Evolutionary conservation across 2,113 vertebrate genomes (phyloP), one percentile per base, ranked within the genome.

Genomic region (Anolis carolinensis): DNA sequence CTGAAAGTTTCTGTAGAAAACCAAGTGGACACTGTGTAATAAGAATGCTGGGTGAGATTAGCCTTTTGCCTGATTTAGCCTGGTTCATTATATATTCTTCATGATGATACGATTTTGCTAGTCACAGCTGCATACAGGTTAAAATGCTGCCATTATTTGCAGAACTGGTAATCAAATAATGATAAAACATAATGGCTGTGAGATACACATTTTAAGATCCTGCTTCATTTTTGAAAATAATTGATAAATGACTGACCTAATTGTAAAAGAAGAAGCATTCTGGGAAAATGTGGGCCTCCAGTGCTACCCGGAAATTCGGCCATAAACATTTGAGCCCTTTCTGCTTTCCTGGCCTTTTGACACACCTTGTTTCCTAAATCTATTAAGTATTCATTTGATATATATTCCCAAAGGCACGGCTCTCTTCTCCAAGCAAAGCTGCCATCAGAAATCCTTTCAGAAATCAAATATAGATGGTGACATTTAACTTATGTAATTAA

Each of bases 401-500:
- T 93, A 55, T 86, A 92, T 86, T 92, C 91, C 90, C 89, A 92
- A 94, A 93, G 87, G 94, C 93, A 94, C 89, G 86, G 73, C 91
- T 91, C 89, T 75, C 89, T 85, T 94, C 86, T 88, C 91, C 73
- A 90, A 94, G 89, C 83, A 91, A 95, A 94, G 93, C 89, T 92
- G 90, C 91, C 86, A 89, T 92, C 92, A 90, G 92, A 91, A 39
- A 84, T 94, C 91, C 48, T 93, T 89, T 94, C 90, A 85, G 84
- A 91, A 76, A 87, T 94, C 87, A 92, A 93, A 91, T 90, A 90
- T 83, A 87, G 90, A 91, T 84, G 92, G 91, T 95, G 94, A 95
- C 94, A 95, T 95, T 95, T 95, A 94, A 94, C 90, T 21, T 86
- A 92, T 93, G 91, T 90, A 89, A 94, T 94, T 95, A 95, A 94